Evolutionary conservation across 92 coral and sea anemone species (phyloP), one percentile per base, ranked within the genome.

Genomic region (Porites cylindrica): DNA sequence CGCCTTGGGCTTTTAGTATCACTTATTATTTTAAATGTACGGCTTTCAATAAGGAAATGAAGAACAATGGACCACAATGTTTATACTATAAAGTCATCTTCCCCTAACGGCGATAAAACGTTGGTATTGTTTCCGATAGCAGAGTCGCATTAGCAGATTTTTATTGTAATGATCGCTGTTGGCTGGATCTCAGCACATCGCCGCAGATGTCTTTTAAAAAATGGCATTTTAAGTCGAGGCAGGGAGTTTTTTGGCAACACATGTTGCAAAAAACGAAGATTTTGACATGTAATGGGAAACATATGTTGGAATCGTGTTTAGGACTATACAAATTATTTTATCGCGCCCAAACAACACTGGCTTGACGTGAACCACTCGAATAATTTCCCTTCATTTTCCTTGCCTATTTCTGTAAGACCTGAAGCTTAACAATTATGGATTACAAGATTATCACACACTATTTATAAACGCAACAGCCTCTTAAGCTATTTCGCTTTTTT

Each of bases 211-310:
- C 51, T 83, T 51, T 72, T 75, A 68, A 72, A 73, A 60, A 72
- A 76, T 59, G 16, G 72, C 72, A 80, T 90, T 86, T 56, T 56
- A 90, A 59, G 73, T 86, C 93, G 79, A 75, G 88, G 93, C 81
- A 74, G 93, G 93, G 93, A 86, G 91, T 81, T 90, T 76, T 90
- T 76, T 72, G 66, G 64, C 80, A 86, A 68, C 88, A 90, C 77
- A 86, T 81, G 93, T 76, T 67, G 68, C 73, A 79, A 88, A 90
- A 90, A 90, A 87, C 88, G 87, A 83, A 69, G 68, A 75, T 83
- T 61, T 67, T 66, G 32, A 76, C 58, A 70, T n/a, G 38, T 90
- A 90, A 90, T 90, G 87, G 72, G 23, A 76, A 73, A 91, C 93
- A 90, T 63, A 86, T 90, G 93, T 85, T 70, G 14, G 26, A 16